Evolutionary conservation across 2,113 vertebrate species (phyloP).

Genomic region (Parotia lawesii): DNA sequence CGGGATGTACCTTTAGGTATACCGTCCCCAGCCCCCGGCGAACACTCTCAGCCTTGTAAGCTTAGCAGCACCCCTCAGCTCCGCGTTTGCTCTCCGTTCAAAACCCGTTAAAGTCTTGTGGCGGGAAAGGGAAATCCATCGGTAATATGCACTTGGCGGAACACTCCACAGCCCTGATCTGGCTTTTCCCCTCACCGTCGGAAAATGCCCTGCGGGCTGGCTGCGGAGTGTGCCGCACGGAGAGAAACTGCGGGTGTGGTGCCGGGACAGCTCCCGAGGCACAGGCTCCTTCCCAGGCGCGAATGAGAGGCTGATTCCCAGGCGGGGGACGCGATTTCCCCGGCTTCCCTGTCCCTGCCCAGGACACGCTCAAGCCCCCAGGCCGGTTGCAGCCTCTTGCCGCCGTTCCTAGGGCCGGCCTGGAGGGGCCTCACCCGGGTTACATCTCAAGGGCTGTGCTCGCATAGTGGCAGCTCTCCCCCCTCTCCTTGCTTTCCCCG

Average conservation of each 20-base stretch:
- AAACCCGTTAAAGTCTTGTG: background rate
- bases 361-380: rapidly evolving
- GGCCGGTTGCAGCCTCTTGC: background rate
- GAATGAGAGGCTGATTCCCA: background rate
- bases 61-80: background rate
- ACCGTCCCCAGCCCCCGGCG: rapidly evolving
- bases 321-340: rapidly evolving
- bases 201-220: background rate
- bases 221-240: rapidly evolving
- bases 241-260: rapidly evolving
- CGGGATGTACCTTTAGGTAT: rapidly evolving
- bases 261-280: background rate
- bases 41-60: no score
- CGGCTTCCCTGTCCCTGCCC: background rate
- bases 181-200: background rate
- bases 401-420: no score
- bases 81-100: background rate
- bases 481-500: background rate
- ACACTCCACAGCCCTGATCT: background rate
- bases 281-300: background rate
- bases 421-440: background rate
- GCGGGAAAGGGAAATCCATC: background rate
- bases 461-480: rapidly evolving
- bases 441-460: background rate
- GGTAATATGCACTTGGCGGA: rapidly evolving